Evolutionary conservation across 2,797 vertebrate genomes (phyloP).

Genomic region (Platyrinchus mystaceus): DNA sequence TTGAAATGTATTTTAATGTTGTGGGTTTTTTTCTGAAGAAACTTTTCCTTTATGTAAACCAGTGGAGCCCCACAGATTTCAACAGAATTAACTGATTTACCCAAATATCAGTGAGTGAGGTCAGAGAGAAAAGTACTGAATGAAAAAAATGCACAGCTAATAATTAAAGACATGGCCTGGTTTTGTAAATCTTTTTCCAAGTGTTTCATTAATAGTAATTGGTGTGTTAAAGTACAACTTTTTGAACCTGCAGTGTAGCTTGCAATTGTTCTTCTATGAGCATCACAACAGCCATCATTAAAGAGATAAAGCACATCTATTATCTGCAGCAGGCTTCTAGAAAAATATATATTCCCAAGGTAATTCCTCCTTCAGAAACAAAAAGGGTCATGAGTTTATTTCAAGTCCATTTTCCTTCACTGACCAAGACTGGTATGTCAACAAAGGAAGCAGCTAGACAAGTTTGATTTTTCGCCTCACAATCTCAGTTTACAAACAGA

Average conservation of each 20-base stretch:
- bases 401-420: background rate
- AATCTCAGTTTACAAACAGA: slow-evolving; percentile 19
- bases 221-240: slow-evolving; percentile 64
- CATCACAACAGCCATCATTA: background rate
- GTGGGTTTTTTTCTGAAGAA: background rate
- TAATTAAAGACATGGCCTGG: slow-evolving; percentile 51
- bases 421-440: background rate
- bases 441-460: background rate
- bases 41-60: background rate
- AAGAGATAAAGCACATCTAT: background rate
- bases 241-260: background rate
- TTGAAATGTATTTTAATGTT: background rate
- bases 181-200: slow-evolving; percentile 67
- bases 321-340: background rate
- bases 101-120: slow-evolving; percentile 2
- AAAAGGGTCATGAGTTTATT: background rate
- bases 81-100: background rate
- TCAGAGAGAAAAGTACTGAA: slow-evolving; percentile 22
- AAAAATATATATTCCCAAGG: background rate
- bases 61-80: background rate
- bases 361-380: background rate
- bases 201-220: slow-evolving; percentile 38
- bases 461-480: background rate
- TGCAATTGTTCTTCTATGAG: background rate
- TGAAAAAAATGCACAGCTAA: slow-evolving; percentile 57